Evolutionary conservation across 2,888 invertebrate species (phyloP).

Genomic region (Clusia tigrina): DNA sequence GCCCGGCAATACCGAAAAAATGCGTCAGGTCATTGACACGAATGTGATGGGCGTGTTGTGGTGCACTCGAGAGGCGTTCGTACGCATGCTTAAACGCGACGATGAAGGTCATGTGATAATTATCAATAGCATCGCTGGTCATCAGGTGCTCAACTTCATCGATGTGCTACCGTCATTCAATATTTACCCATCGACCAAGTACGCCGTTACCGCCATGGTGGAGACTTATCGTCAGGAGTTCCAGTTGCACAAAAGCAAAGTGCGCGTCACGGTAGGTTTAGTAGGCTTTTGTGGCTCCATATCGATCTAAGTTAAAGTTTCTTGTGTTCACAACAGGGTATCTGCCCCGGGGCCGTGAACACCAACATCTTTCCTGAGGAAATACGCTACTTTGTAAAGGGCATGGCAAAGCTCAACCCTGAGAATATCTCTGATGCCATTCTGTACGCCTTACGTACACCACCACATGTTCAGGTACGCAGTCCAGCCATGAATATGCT

Average conservation of each 20-base stretch:
- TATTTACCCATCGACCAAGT: conserved; percentile 63
- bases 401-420: conserved; percentile 56
- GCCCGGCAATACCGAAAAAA: conserved; percentile 53
- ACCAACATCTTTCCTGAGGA: conserved; percentile 61
- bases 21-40: conserved; percentile 64
- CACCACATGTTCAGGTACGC: conserved; percentile 59
- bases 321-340: conserved; percentile 44
- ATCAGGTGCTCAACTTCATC: conserved; percentile 59
- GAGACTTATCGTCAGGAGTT: conserved; percentile 64
- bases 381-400: conserved; percentile 58
- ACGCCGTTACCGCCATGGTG: conserved; percentile 62
- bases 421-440: conserved; percentile 61
- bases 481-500: too few relatives aligned
- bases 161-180: conserved; percentile 60
- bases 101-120: conserved; percentile 67
- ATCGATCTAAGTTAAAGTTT: not conserved
- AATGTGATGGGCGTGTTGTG: conserved; percentile 66
- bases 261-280: conserved; percentile 52
- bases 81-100: conserved; percentile 65
- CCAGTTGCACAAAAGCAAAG: conserved; percentile 55
- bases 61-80: conserved; percentile 66
- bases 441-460: conserved; percentile 56
- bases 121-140: conserved; percentile 64
- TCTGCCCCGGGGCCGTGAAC: conserved; percentile 61
- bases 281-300: not conserved